A percentile compares a stretch with the other conserved stretches of the same genome.
Evolutionary conservation across 1,140 invertebrate genomes (phyloP).

Genomic region (Piezodorus guildinii): DNA sequence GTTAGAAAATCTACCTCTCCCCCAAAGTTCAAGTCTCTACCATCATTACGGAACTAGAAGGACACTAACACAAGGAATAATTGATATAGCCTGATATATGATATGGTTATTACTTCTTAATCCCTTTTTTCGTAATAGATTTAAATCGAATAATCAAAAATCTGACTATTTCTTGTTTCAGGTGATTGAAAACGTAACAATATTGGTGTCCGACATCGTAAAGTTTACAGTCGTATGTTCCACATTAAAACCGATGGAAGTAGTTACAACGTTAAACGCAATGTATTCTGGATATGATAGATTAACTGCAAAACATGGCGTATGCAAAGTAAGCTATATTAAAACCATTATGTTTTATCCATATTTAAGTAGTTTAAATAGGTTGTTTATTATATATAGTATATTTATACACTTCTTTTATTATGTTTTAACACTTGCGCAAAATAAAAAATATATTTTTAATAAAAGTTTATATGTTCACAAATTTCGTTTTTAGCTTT

Average conservation of each 20-base stretch:
- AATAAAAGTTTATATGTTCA: no score
- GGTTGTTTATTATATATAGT: no score
- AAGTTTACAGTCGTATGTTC: conserved; percentile 95
- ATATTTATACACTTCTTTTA: no score
- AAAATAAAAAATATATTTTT: no score
- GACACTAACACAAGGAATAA: no score
- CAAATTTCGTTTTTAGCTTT: no score
- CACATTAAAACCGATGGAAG: conserved; percentile 87
- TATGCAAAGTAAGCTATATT: conserved; percentile 75
- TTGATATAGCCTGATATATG: background rate
- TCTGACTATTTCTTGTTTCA: conserved; percentile 34
- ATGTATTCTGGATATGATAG: conserved; percentile 91
- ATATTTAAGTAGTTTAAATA: no score
- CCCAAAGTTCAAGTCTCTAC: no score
- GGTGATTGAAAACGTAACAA: conserved; percentile 92
- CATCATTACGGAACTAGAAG: no score
- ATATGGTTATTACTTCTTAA: background rate
- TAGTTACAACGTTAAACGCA: conserved; percentile 91
- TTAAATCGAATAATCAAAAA: background rate
- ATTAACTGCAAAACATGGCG: conserved; percentile 79
- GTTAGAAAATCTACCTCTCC: no score
- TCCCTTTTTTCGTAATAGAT: background rate
- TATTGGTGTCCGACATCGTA: conserved; percentile 92
- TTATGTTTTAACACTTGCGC: no score
- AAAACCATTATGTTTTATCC: no score